Evolutionary conservation across 2,888 invertebrate species (phyloP), one percentile per base, ranked within the genome.

Genomic region (Tetramorium bicarinatum): DNA sequence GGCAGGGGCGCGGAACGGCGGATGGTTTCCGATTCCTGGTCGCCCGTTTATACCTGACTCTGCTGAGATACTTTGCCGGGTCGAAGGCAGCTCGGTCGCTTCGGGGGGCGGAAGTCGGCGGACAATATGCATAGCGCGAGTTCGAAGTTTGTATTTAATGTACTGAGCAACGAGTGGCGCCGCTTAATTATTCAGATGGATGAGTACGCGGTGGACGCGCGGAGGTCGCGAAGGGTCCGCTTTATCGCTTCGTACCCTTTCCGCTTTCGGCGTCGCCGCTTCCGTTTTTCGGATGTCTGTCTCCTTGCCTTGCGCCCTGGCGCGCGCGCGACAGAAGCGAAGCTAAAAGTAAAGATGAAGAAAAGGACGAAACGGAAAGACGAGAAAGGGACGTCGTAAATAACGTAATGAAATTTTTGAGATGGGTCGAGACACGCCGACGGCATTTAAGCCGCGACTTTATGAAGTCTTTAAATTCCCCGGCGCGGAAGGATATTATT

Each of bases 101-200:
- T 54, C 71, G 82, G 76, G 75, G 69, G 81, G 29, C 81, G 84
- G 83, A 88, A 80, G 80, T 82, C 66, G 52, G 52, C 54, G 67
- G 81, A 83, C 85, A 72, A 75, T 86, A 76, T 87, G 86, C 83
- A 87, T 83, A 71, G 71, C 85, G 56, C 82, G 61, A 71, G 61
- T 66, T 77, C 62, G 59, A 67, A 62, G 34, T 62, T 83, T 85
- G 80, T 72, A 87, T 87, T 90, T 87, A 87, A 89, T 88, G 87
- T 82, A 56, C 82, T 56, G 87, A 89, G 69, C 85, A 84, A 89
- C 85, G 83, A 67, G 79, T 88, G n/a, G 67, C 87, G 62, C 82
- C 82, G 83, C 76, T 88, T 86, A 85, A 90, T 90, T 87, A 89
- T 87, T 89, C 86, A 89, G 72, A 61, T 44, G 79, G 75, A 79